Evolutionary conservation across 2,888 invertebrate genomes (phyloP).

Genomic region (Zygothrica quintamaculata): DNA sequence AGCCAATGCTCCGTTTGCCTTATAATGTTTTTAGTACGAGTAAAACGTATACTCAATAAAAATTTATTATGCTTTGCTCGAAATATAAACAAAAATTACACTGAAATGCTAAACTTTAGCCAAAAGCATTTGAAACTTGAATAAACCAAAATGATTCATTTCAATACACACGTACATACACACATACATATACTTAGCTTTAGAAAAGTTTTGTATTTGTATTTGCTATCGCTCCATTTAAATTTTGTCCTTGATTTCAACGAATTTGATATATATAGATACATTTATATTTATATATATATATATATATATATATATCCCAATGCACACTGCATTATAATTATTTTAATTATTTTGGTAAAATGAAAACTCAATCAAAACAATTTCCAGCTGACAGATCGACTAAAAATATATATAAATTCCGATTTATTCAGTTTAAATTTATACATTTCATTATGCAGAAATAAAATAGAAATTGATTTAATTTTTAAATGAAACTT

Average conservation of each 20-base stretch:
- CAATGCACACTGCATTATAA: no score
- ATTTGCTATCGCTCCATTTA: constrained; percentile 57
- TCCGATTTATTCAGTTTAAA: no score
- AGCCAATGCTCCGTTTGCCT: constrained; percentile 42
- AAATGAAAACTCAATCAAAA: no score
- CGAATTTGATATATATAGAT: no score
- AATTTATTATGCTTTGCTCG: constrained; percentile 64
- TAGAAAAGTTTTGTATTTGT: constrained; percentile 18
- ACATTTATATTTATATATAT: neutral
- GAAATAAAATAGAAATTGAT: no score
- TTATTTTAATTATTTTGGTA: no score
- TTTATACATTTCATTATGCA: no score
- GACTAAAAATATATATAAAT: no score
- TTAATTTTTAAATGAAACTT: no score
- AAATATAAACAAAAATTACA: constrained; percentile 22
- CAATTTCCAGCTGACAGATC: no score
- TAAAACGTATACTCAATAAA: constrained; percentile 57
- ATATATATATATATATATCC: no score
- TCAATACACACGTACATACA: constrained; percentile 11
- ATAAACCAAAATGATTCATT: constrained; percentile 34
- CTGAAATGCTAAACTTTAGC: constrained; percentile 30
- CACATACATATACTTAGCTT: neutral
- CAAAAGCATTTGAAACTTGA: constrained; percentile 36
- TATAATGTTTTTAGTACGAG: constrained; percentile 42
- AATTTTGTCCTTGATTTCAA: constrained; percentile 11